A percentile compares a stretch with the other conserved stretches of the same genome.
These are phyloP conservation scores for Canis aureus DNA, from an alignment of 2,113 vertebrate species.

Conservation along the genomic window DNA sequence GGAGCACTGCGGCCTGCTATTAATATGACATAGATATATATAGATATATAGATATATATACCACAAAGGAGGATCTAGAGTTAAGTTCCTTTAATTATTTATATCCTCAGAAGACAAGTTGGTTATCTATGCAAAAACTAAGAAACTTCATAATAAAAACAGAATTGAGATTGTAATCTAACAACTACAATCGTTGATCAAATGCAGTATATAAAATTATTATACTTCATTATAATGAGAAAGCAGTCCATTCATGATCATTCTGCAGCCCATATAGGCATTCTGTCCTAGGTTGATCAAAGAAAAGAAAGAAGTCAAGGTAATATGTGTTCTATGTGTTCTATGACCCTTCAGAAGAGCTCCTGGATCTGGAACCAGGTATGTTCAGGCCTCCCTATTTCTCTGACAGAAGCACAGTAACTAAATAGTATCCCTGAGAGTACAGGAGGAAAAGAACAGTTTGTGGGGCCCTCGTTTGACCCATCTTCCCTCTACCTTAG, in stretches of 20 bases:
- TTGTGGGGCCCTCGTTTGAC: background rate
- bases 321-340: background rate
- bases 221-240: background rate
- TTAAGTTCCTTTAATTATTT: background rate
- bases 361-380: background rate
- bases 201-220: slow-evolving; percentile 8
- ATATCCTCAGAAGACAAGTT: slow-evolving; percentile 35
- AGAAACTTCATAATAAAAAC: slow-evolving; percentile 14
- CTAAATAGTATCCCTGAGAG: slow-evolving; percentile 16
- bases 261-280: background rate
- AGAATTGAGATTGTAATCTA: background rate
- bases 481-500: background rate
- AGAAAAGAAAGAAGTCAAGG: slow-evolving; percentile 40
- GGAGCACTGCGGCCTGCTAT: slow-evolving; percentile 76
- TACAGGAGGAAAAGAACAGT: slow-evolving; percentile 8
- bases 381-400: background rate
- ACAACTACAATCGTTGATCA: background rate
- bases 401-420: background rate
- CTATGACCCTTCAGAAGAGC: background rate
- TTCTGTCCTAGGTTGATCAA: background rate
- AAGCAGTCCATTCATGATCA: background rate
- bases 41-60: slow-evolving; percentile 39
- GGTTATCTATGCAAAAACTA: slow-evolving; percentile 43
- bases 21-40: slow-evolving; percentile 55
- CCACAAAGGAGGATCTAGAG: slow-evolving; percentile 28